Evolutionary conservation across 2,797 vertebrate species (phyloP).

Genomic region (Cuculus canorus): DNA sequence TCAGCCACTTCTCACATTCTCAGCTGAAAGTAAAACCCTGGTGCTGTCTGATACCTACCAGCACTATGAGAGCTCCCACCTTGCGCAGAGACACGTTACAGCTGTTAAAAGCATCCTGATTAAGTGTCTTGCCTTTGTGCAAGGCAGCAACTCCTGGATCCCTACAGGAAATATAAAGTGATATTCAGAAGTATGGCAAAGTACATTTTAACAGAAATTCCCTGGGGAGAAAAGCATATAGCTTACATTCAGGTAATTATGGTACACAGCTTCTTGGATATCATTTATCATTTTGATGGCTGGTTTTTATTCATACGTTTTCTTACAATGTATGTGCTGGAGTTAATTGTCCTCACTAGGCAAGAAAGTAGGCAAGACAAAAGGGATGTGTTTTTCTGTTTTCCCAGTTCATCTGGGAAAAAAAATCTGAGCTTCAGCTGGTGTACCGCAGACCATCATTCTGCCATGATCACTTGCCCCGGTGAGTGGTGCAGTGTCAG

Average conservation of each 20-base stretch:
- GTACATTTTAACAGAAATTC: background rate
- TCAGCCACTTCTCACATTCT: background rate
- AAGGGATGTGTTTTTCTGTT: background rate
- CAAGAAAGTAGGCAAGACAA: background rate
- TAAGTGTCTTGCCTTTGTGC: background rate
- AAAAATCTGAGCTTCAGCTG: background rate
- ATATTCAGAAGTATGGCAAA: background rate
- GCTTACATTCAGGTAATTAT: background rate
- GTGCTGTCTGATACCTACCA: background rate
- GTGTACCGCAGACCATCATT: background rate
- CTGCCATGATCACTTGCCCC: background rate
- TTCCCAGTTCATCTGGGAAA: background rate
- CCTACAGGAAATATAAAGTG: background rate
- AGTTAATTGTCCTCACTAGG: background rate
- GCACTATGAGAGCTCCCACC: background rate
- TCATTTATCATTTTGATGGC: background rate
- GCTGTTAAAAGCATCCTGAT: background rate
- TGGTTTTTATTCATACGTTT: background rate
- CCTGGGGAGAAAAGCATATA: background rate
- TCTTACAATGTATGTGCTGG: background rate
- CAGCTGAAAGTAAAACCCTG: background rate
- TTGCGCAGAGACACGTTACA: rapidly evolving
- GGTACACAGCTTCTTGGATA: background rate
- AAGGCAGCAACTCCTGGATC: background rate
- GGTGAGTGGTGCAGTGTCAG: background rate